Base-by-base conservation (phyloP, 2,888 invertebrate species). In the Thymelicus lineola region DNA sequence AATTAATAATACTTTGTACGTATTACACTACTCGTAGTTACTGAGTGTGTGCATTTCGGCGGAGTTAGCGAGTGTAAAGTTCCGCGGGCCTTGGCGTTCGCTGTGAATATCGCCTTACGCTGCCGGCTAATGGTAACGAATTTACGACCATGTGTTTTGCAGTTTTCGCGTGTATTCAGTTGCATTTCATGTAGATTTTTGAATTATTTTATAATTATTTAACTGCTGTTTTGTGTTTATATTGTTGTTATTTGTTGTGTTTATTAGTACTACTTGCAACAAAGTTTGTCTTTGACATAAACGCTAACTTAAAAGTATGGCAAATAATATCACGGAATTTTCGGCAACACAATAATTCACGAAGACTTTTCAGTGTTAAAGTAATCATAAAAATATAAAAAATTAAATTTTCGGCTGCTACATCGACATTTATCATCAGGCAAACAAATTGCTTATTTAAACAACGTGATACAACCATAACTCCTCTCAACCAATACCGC, bases 1-100 rank as follows among this genome's bases (percentile, higher is more conserved):
- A 68, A 68, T 68, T 68, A 68, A 68, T 68, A 68, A 62, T 68
- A 68, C 68, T 68, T 68, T 57, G 68, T 68, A 46, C 46, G 62
- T 55, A 61, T 53, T 60, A 62, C 57, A 68, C 59, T 66, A 59
- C 46, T n/a, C n/a, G n/a, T n/a, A n/a, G n/a, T 60, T 53, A 60
- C 17, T 12, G 17, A 17, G 48, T 28, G 66, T 59, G 48, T 62
- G 68, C 68, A 68, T 62, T 68, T 50, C 62, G 62, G 61, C 36
- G 28, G 28, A 59, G 60, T 67, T 55, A 42, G 66, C 45, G 59
- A 10, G 48, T 50, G 17, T n/a, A 66, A 66, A 68, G 57, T 68
- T 61, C 60, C 42, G 66, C 20, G 59, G 59, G 42, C 42, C 57
- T 28, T 6, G 42, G 55, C 12, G 38, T 10, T 59, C 15, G 12